A percentile compares a stretch with the other conserved stretches of the same genome.
These are phyloP conservation scores for Paedocypris micromegethes DNA, from an alignment of 2,797 vertebrate species.

Conservation along the genomic window DNA sequence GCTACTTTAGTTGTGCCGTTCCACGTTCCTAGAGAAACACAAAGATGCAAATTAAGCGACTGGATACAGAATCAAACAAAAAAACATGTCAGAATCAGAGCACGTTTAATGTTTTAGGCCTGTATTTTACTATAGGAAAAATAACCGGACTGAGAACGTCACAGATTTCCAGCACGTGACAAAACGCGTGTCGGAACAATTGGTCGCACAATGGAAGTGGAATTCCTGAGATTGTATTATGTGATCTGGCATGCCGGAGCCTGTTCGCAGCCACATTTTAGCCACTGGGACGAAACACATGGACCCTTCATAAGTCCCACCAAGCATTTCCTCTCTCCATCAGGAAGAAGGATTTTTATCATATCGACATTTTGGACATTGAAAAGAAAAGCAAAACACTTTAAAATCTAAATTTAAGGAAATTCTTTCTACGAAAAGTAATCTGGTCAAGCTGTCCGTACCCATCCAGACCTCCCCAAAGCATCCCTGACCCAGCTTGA, in stretches of 20 bases:
- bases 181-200: not conserved
- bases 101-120: too few species aligned
- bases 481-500: conserved; percentile 96
- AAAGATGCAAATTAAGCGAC: too few species aligned
- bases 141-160: not conserved
- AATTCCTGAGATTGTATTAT: conserved; percentile 61
- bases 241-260: conserved; percentile 55
- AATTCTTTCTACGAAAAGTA: too few species aligned
- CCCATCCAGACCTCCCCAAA: conserved; percentile 99
- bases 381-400: too few species aligned
- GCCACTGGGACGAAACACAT: conserved; percentile 55
- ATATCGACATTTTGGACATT: too few species aligned
- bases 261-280: conserved; percentile 54
- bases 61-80: not conserved
- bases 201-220: conserved; percentile 25
- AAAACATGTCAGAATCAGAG: not conserved
- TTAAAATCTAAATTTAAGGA: too few species aligned
- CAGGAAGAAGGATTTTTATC: too few species aligned
- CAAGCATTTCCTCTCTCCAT: not conserved
- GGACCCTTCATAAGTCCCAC: conserved; percentile 3
- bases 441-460: conserved; percentile 61
- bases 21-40: conserved; percentile 79
- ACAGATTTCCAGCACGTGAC: conserved; percentile 2
- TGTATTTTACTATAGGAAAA: too few species aligned
- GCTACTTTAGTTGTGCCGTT: conserved; percentile 98